Evolutionary conservation across 2,888 invertebrate species (phyloP), one percentile per base, ranked within the genome.

Genomic region (Matsumyia berberina): DNA sequence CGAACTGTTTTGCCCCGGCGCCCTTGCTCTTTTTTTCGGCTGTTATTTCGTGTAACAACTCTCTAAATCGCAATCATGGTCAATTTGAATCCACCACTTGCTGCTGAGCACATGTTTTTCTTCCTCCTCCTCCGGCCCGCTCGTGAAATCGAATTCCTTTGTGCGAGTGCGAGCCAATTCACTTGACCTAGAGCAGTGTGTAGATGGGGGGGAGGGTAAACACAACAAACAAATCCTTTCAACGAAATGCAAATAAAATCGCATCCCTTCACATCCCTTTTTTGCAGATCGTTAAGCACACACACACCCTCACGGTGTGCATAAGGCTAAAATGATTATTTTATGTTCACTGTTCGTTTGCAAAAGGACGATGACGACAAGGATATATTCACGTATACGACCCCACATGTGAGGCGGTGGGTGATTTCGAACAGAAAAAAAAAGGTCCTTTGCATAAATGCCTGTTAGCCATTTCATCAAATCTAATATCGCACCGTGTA

Each of bases 231-330:
- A 73, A 80, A 85, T 85, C 85, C 85, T 76, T 85, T 85, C 70
- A 80, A 69, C 64, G 60, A 85, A 80, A 85, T 85, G 85, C 85
- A 85, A 85, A 85, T 85, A 85, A 80, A 85, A 85, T 85, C 85
- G 80, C 85, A 85, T 76, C 69, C 80, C 69, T 57, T 74, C 57
- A 69, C 53, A 67, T 83, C 79, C 83, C 49, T 85, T 85, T 24
- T 85, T 85, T 80, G 85, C 85, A 85, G 85, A 85, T 85, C 85
- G 85, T 85, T 85, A 80, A 80, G 66, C 85, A 85, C 69, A 85
- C 69, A 69, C 83, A 72, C 60, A 83, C 24, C 1, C 24, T 37
- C 8, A 6, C 19, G 11, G 31, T 53, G 19, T 67, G 80, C 76
- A 85, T 64, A 76, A 85, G 85, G 80, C 76, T 80, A 70, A 66